Evolutionary conservation across 2,888 invertebrate genomes (phyloP).

Genomic region (Tenthredo amoena): DNA sequence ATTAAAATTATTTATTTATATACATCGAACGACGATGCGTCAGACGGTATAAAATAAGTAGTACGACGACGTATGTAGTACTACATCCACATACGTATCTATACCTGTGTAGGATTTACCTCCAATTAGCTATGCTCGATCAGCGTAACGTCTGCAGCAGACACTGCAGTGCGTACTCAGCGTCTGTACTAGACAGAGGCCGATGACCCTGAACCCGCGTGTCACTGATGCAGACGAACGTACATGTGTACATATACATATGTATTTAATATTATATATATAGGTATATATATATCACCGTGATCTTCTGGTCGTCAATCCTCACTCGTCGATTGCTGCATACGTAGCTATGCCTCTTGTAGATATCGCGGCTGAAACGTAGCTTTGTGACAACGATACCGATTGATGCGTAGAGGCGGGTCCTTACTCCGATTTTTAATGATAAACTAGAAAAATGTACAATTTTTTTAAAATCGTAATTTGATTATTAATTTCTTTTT

Average conservation of each 20-base stretch:
- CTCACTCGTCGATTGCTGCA: neutral
- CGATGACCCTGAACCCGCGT: slow-evolving; percentile 38
- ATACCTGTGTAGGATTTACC: neutral
- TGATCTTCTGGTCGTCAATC: slow-evolving; percentile 19
- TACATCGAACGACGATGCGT: neutral
- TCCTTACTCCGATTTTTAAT: no score
- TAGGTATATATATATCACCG: neutral
- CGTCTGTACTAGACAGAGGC: slow-evolving; percentile 19
- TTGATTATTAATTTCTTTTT: neutral
- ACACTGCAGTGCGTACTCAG: slow-evolving; percentile 31
- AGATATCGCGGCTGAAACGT: neutral
- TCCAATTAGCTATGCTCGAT: slow-evolving; percentile 35
- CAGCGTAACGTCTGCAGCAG: slow-evolving; percentile 35
- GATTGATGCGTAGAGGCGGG: neutral
- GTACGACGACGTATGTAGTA: neutral
- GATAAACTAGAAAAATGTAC: no score
- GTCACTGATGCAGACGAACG: slow-evolving; percentile 19
- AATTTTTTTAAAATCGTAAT: no score
- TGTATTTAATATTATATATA: neutral
- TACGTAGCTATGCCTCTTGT: neutral
- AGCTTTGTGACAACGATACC: neutral
- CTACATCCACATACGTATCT: neutral
- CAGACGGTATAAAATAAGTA: neutral
- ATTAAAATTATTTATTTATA: neutral
- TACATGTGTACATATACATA: neutral